Evolutionary conservation across 1,140 invertebrate genomes (phyloP), one percentile per base, ranked within the genome.

Genomic region (Nixonia krombeini): DNA sequence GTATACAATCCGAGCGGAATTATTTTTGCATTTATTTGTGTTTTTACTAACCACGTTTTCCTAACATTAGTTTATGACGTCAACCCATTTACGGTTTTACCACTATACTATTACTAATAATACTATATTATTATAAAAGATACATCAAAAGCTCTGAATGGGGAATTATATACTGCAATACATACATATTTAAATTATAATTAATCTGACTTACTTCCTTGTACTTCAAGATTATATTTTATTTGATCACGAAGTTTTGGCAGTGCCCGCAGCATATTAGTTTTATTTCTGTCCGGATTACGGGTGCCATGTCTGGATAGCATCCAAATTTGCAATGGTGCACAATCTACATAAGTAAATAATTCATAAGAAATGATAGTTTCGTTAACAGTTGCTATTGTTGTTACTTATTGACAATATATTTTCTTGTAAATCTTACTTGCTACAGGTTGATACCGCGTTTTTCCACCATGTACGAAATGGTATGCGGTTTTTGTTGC

Each of bases 401-500:
- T n/a, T n/a, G n/a, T n/a, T n/a, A n/a, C n/a, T n/a, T n/a, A n/a
- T n/a, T n/a, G n/a, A n/a, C n/a, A n/a, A n/a, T n/a, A n/a, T n/a
- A n/a, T n/a, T n/a, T n/a, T n/a, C n/a, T n/a, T 35, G 7, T 35
- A 55, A 12, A 55, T 29, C 76, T 84, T 64, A 87, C 86, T 73
- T 16, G 80, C 80, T 28, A 85, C 72, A 0, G 68, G 58, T 47
- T 80, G 70, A 12, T 80, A 77, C 8, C 72, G 69, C 0, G 73
- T 73, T 37, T 70, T 80, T 16, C 81, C 79, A 28, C 73, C 69
- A 6, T 80, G 75, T 1, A 85, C 77, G 26, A 86, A 83, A 35
- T 86, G 76, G 28, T 87, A 87, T 0, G 86, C 79, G 4, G 86
- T 87, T 67, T 86, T 87, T 0, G 84, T 84, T 0, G 65, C 84